Evolutionary conservation across 1,140 invertebrate genomes (phyloP), one percentile per base, ranked within the genome.

Genomic region (Drosophila kanapiae): DNA sequence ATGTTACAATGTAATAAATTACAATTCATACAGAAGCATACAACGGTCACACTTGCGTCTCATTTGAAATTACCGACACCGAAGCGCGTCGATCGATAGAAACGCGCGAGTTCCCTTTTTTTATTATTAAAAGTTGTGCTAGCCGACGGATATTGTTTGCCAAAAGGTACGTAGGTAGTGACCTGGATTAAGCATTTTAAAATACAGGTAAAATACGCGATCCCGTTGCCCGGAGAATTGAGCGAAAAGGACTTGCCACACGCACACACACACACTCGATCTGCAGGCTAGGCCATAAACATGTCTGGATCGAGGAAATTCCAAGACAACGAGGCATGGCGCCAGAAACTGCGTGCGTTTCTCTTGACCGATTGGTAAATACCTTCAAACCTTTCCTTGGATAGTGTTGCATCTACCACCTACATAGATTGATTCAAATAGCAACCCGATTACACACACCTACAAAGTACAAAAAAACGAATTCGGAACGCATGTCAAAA

Each of bases 251-350:
- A 75, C 38, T 43, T 45, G 29, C 18, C 43, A 18, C 60, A 18
- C 49, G 11, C 65, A 33, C 56, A 7, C 53, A 51, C 68, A 35
- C 40, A 18, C 14, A 35, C 42, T 29, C 62, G 45, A 65, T 38
- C 63, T 29, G 31, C 8, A 14, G 40, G 38, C 54, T 29, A 63
- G 42, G 11, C 23, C 54, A 43, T 9, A 14, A 43, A 72, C 56
- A 92, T 92, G 91, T 87, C 80, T 61, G 91, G 72, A 29, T 59
- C 91, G 47, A 82, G 78, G 62, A 91, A 91, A 80, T 91, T 91
- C 77, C 80, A 92, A 84, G 77, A 82, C 70, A 81, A 49, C 60
- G 74, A 78, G 38, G 85, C 71, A 60, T 92, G 91, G 91, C 80
- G 84, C 58, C 59, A 82, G 18, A 87, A 91, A 69, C 58, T 92